Conservation (phyloP, 2,888 invertebrate species). For the Mongoloraphidia duomilia region DNA sequence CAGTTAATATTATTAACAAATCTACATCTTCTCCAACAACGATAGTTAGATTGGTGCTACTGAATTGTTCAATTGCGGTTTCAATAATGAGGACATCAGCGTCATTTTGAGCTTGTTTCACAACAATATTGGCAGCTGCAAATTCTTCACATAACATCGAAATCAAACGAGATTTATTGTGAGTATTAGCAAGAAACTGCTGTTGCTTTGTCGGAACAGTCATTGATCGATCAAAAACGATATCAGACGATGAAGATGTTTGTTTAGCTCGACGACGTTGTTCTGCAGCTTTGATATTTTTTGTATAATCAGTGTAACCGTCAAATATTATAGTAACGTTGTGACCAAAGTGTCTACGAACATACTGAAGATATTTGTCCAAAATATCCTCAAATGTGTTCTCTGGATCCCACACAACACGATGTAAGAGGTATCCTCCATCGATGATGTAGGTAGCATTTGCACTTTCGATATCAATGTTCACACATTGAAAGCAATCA, state of each 20-base stretch:
- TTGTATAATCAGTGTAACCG: constrained; percentile 16
- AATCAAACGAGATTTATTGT: constrained; percentile 22
- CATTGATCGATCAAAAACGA: constrained; percentile 19
- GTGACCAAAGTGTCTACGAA: neutral
- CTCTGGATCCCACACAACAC: constrained; percentile 16
- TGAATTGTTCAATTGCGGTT: constrained; percentile 14
- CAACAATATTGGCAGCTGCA: constrained; percentile 19
- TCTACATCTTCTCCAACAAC: constrained; percentile 21
- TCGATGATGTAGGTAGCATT: constrained; percentile 15
- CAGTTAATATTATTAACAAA: no score
- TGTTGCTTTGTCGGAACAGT: constrained; percentile 17
- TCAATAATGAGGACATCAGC: constrained; percentile 16
- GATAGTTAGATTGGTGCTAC: constrained; percentile 14
- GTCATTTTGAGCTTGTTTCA: constrained; percentile 20
- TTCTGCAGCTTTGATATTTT: no score
- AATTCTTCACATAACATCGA: constrained; percentile 16
- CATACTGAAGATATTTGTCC: constrained; percentile 11
- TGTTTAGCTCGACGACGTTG: constrained; percentile 15
- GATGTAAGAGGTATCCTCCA: constrained; percentile 17
- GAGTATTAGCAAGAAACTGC: constrained; percentile 19
- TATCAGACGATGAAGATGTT: constrained; percentile 19
- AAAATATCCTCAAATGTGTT: constrained; percentile 15
- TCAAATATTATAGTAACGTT: constrained; percentile 15
- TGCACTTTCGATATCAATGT: constrained; percentile 8
- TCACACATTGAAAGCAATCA: constrained; percentile 10